These are phyloP conservation scores for Serinus canaria DNA, from an alignment of 2,113 vertebrate species.

Conservation along the genomic window DNA sequence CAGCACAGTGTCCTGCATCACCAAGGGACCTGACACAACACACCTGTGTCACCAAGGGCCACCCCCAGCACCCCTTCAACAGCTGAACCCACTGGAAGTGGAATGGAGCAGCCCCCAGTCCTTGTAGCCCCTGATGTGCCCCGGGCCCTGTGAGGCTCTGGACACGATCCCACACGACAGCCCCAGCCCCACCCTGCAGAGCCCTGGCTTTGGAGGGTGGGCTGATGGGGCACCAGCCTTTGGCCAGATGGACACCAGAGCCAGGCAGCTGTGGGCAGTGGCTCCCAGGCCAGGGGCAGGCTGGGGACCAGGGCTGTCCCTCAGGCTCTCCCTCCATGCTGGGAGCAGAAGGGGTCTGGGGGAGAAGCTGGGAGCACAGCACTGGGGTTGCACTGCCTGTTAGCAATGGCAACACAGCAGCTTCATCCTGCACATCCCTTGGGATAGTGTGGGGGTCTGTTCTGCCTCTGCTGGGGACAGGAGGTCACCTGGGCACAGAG, in stretches of 20 bases:
- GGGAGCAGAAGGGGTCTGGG: not conserved
- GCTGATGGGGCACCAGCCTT: accelerated
- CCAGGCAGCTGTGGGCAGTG: not conserved
- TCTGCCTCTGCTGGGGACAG: not conserved
- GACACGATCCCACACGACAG: accelerated
- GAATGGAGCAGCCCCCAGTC: not conserved
- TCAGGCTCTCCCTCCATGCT: not conserved
- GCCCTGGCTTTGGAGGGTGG: not conserved
- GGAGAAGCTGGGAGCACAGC: not conserved
- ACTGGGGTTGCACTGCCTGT: accelerated
- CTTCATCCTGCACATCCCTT: not conserved
- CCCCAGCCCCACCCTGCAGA: not conserved
- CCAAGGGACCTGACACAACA: not conserved
- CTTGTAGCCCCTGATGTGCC: not conserved
- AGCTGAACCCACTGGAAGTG: not conserved
- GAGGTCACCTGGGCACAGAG: not conserved
- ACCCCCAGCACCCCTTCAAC: not conserved
- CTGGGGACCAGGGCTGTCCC: not conserved
- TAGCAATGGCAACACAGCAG: too few relatives aligned
- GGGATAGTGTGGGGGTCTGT: not conserved
- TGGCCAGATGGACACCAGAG: not conserved
- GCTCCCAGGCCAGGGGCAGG: not conserved
- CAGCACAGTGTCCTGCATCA: not conserved
- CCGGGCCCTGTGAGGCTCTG: not conserved
- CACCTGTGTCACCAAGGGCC: not conserved